A percentile compares a stretch with the other conserved stretches of the same genome.
phyloP scores from a whole-genome alignment of 2,888 invertebrate species.

The Stenodera caucasica region DNA sequence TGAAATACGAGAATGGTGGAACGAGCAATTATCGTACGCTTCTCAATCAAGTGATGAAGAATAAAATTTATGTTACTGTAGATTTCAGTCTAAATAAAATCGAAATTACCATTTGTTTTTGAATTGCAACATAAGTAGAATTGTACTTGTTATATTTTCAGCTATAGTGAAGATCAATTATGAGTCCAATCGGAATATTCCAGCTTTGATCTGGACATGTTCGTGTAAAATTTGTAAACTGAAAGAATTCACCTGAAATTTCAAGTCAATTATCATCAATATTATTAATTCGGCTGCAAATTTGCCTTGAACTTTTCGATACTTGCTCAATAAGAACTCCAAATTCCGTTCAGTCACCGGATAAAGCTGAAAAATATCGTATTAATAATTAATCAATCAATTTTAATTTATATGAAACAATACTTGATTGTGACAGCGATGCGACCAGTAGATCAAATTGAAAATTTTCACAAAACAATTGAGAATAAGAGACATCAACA shows the following conservation, averaged over 20 bases:
- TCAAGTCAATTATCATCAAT: not conserved
- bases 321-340: not conserved
- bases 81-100: not conserved
- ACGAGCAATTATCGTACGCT: constrained; percentile 69
- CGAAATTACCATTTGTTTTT: not conserved
- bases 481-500: no score
- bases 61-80: constrained; percentile 21
- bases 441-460: not conserved
- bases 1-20: constrained; percentile 87
- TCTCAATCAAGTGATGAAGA: constrained; percentile 67
- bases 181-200: not conserved
- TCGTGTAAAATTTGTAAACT: constrained; percentile 6
- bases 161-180: not conserved
- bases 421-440: not conserved
- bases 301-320: not conserved
- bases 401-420: not conserved
- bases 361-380: not conserved
- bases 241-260: constrained; percentile 4
- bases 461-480: not conserved
- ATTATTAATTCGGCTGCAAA: no score
- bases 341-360: not conserved
- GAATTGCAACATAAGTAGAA: not conserved
- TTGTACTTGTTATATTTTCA: not conserved
- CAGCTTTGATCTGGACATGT: not conserved
- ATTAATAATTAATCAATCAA: not conserved